Conservation (phyloP, 2,797 vertebrate genomes). For the Chrosomus eos region DNA sequence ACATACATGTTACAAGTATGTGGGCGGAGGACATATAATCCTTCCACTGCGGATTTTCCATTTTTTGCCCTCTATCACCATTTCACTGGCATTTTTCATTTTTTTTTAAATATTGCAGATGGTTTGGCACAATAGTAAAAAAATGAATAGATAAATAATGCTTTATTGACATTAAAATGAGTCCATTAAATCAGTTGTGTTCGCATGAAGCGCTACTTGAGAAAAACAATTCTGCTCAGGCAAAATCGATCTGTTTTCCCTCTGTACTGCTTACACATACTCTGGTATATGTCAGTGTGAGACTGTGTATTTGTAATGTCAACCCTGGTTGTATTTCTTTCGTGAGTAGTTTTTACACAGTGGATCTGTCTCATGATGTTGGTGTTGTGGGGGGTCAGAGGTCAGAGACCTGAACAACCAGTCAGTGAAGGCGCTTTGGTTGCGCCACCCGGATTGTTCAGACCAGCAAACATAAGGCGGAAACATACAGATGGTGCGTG, state of each 20-base stretch:
- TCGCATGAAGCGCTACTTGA: not conserved
- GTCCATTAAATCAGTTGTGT: not conserved
- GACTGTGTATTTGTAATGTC: constrained; percentile 8
- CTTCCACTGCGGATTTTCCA: not conserved
- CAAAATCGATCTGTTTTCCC: not conserved
- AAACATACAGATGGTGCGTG: constrained; percentile 80
- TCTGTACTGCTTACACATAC: not conserved
- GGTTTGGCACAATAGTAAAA: not conserved
- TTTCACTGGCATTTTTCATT: no score
- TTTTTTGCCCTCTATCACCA: not conserved
- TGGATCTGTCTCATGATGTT: constrained; percentile 19
- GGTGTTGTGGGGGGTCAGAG: constrained; percentile 39
- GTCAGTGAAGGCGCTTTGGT: constrained; percentile 35
- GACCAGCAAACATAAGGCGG: constrained; percentile 67
- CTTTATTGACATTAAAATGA: not conserved
- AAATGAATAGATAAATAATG: not conserved
- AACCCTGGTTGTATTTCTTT: constrained; percentile 43
- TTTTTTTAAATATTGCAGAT: not conserved
- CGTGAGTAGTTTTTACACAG: constrained; percentile 43
- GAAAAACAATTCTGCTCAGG: not conserved
- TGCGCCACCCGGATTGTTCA: constrained; percentile 49
- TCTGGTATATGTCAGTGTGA: constrained; percentile 12
- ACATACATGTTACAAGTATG: not conserved
- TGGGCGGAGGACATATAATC: not conserved
- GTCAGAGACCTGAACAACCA: constrained; percentile 35